Evolutionary conservation across 2,113 vertebrate genomes (phyloP).

Genomic region (Eublepharis macularius): DNA sequence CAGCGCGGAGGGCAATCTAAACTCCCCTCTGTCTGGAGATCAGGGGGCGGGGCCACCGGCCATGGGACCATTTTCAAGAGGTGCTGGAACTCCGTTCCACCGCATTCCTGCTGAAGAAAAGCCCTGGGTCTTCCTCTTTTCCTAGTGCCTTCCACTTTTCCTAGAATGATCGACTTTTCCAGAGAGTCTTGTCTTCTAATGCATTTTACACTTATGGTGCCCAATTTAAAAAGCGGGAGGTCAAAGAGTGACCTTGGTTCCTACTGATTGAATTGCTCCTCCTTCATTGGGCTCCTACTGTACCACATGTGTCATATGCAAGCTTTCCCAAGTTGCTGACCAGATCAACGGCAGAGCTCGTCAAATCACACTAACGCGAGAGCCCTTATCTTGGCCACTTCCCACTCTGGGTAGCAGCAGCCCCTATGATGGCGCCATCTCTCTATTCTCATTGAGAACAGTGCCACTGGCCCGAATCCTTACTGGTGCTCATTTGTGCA

Average conservation of each 20-base stretch:
- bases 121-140: too few species aligned
- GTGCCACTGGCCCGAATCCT: conserved; percentile 14
- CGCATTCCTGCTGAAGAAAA: too few species aligned
- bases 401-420: neutral
- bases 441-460: neutral
- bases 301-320: neutral
- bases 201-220: neutral
- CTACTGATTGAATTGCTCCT: neutral
- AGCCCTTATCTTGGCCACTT: neutral
- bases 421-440: neutral
- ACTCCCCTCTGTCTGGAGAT: too few species aligned
- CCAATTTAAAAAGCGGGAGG: neutral
- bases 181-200: too few species aligned
- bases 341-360: neutral
- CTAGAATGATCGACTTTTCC: too few species aligned
- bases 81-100: too few species aligned
- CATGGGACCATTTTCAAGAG: too few species aligned
- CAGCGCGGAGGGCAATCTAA: too few species aligned
- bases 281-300: neutral
- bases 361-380: neutral
- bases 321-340: neutral
- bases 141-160: too few species aligned
- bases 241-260: neutral
- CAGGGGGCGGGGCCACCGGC: too few species aligned
- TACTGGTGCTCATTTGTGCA: conserved; percentile 85